Evolutionary conservation across 2,888 invertebrate species (phyloP).

Genomic region (Cheilosia grossa): DNA sequence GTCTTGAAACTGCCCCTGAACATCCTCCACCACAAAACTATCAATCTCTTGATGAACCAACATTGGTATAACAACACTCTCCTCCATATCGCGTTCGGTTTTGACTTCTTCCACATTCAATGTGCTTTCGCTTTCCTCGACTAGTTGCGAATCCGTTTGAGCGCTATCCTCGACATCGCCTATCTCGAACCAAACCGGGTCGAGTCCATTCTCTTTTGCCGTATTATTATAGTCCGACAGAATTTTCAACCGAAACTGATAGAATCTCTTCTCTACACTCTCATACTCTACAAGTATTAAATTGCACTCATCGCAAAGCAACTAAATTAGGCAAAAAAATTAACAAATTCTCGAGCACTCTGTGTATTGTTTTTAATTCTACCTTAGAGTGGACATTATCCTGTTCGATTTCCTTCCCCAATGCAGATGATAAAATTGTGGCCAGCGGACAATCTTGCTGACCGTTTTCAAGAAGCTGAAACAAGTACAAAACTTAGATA

Average conservation of each 20-base stretch:
- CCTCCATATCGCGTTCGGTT: constrained; percentile 1
- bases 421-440: constrained; percentile 69
- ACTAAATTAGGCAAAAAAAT: constrained; percentile 15
- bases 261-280: constrained; percentile 84
- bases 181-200: constrained; percentile 66
- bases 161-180: constrained; percentile 31
- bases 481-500: background rate
- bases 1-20: constrained; percentile 32
- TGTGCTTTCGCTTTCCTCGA: background rate
- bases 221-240: constrained; percentile 84
- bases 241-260: constrained; percentile 85
- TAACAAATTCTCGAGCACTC: background rate
- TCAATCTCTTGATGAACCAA: constrained; percentile 28
- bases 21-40: constrained; percentile 40
- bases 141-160: background rate
- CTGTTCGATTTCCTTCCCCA: constrained; percentile 82
- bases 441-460: constrained; percentile 63
- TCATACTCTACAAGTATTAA: constrained; percentile 87
- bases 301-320: constrained; percentile 88
- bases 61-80: constrained; percentile 30
- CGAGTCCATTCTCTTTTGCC: constrained; percentile 78
- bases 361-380: background rate
- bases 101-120: constrained; percentile 22
- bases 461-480: constrained; percentile 56
- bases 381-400: constrained; percentile 85